A percentile compares a stretch with the other conserved stretches of the same genome.
These are phyloP conservation scores for Enteromius radiatus DNA, from an alignment of 2,797 vertebrate genomes.

Conservation along the genomic window DNA sequence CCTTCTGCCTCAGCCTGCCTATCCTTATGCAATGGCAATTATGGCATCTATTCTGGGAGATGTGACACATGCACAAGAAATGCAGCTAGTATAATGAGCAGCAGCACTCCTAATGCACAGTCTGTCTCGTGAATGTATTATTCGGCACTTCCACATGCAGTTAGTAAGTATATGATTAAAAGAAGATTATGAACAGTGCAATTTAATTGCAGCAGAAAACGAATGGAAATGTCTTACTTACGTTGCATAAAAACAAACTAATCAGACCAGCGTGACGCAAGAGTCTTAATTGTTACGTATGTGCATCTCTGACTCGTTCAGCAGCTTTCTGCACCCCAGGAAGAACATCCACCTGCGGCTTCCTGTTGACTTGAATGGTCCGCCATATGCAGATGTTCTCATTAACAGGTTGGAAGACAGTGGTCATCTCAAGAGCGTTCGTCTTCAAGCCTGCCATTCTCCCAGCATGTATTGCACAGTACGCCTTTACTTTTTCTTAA, in stretches of 20 bases:
- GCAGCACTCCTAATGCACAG: slow-evolving; percentile 34
- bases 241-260: neutral
- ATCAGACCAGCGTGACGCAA: neutral
- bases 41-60: slow-evolving; percentile 51
- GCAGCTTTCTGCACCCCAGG: neutral
- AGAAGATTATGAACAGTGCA: slow-evolving; percentile 21
- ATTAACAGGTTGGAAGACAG: slow-evolving; percentile 22
- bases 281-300: neutral
- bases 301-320: neutral
- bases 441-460: neutral
- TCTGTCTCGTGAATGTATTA: slow-evolving; percentile 36
- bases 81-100: slow-evolving; percentile 49
- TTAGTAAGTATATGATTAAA: slow-evolving; percentile 40
- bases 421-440: slow-evolving; percentile 26
- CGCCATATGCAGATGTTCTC: slow-evolving; percentile 9
- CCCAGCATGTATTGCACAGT: neutral
- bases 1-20: slow-evolving; percentile 43
- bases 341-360: slow-evolving; percentile 11
- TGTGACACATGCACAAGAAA: slow-evolving; percentile 53
- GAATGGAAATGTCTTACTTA: neutral
- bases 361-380: neutral
- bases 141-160: slow-evolving; percentile 26
- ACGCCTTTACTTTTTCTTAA: neutral
- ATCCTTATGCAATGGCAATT: slow-evolving; percentile 51
- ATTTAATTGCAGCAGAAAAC: neutral